Percentiles rank a stretch among this genome's conserved stretches.
Conservation (phyloP, 2,113 vertebrate genomes). For the Benitochromis conjunctus region DNA sequence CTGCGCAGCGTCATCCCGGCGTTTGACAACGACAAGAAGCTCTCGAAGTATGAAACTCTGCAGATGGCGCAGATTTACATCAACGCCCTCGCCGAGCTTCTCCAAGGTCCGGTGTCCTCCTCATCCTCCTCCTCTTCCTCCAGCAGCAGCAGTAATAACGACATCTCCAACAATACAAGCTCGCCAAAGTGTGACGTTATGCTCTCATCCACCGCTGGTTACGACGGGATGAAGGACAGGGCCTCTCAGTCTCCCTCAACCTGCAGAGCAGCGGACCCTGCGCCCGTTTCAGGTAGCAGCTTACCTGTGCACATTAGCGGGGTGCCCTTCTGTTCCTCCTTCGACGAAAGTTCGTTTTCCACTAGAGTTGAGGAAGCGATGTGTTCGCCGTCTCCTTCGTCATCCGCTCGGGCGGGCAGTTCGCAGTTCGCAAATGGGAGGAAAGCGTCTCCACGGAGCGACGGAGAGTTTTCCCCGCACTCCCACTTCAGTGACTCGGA, state of each 20-base stretch:
- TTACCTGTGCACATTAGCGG: constrained; percentile 78
- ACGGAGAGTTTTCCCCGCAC: constrained; percentile 93
- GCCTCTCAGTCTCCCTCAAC: constrained; percentile 44
- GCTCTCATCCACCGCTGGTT: constrained; percentile 21
- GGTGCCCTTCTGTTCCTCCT: constrained; percentile 74
- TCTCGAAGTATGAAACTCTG: constrained; percentile 96
- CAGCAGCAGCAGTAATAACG: background rate
- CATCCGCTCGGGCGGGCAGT: constrained; percentile 60
- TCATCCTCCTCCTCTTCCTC: background rate
- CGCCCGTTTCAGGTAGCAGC: constrained; percentile 19
- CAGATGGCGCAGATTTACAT: constrained; percentile 99
- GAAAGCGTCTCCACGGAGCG: constrained; percentile 89
- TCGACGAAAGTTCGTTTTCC: constrained; percentile 75
- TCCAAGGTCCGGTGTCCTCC: constrained; percentile 69
- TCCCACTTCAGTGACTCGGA: constrained; percentile 98
- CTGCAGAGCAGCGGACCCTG: constrained; percentile 37
- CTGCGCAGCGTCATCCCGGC: constrained; percentile 95
- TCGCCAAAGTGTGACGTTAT: constrained; percentile 60
- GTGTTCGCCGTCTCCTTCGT: constrained; percentile 27
- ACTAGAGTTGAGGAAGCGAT: constrained; percentile 75
- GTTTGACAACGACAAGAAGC: constrained; percentile 95
- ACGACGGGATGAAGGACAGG: constrained; percentile 53
- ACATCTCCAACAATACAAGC: background rate
- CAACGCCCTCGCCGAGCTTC: constrained; percentile 89
- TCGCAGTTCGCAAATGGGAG: constrained; percentile 65